phyloP scores from a whole-genome alignment of 2,888 invertebrate genomes.

The Syrphus vitripennis region DNA sequence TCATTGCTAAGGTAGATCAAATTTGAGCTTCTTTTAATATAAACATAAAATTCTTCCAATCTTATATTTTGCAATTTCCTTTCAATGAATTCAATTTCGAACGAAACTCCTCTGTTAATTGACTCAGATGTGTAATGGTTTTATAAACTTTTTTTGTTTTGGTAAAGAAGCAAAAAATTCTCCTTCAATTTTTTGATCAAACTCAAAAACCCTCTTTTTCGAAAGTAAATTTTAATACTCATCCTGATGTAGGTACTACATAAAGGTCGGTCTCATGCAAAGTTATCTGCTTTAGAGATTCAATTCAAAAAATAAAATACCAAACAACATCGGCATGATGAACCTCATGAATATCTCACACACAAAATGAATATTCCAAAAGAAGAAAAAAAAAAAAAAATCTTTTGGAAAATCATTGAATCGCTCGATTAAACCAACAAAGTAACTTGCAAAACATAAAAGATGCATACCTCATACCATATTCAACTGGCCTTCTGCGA shows the following conservation, averaged over 20 bases:
- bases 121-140: neutral
- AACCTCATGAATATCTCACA: neutral
- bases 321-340: neutral
- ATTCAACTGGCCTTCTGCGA: neutral
- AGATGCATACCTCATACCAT: neutral
- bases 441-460: constrained; percentile 15
- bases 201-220: neutral
- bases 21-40: too few species aligned
- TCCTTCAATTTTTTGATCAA: neutral
- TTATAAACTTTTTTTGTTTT: neutral
- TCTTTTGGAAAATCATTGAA: constrained; percentile 31
- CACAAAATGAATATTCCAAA: neutral
- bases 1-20: too few species aligned
- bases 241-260: neutral
- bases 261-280: neutral
- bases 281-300: neutral
- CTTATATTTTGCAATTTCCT: too few species aligned
- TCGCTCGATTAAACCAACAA: constrained; percentile 55
- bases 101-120: neutral
- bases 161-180: neutral
- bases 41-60: too few species aligned
- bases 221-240: neutral
- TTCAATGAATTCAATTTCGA: neutral
- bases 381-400: neutral
- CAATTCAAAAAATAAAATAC: neutral